Percentiles rank a stretch among this genome's conserved stretches.
These are phyloP conservation scores for Drosophila kikkawai DNA, from an alignment of 1,140 invertebrate genomes.

Conservation along the genomic window DNA sequence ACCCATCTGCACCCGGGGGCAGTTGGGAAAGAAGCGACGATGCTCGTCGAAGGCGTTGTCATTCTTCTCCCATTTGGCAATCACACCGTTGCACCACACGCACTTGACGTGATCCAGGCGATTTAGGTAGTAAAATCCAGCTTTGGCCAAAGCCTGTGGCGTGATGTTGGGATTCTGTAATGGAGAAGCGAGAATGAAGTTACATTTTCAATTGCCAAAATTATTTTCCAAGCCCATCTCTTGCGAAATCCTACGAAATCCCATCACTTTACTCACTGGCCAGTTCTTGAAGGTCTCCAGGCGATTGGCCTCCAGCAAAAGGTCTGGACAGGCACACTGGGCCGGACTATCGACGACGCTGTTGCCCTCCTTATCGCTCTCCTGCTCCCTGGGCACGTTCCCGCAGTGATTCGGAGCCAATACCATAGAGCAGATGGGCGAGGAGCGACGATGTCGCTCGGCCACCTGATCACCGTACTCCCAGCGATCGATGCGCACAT, in stretches of 20 bases:
- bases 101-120: constrained; percentile 90
- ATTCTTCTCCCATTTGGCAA: constrained; percentile 89
- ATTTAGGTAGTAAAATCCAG: constrained; percentile 88
- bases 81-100: constrained; percentile 91
- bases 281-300: constrained; percentile 88
- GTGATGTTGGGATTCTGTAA: constrained; percentile 85
- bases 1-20: constrained; percentile 86
- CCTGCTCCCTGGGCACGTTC: constrained; percentile 86
- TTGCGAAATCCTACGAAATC: background rate
- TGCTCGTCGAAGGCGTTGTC: constrained; percentile 93
- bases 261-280: constrained; percentile 86
- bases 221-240: background rate
- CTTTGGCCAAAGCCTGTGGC: constrained; percentile 90
- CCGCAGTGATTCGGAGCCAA: constrained; percentile 86
- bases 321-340: constrained; percentile 53
- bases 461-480: constrained; percentile 89
- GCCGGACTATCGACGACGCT: constrained; percentile 45
- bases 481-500: constrained; percentile 90
- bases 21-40: constrained; percentile 89
- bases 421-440: constrained; percentile 91
- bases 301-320: constrained; percentile 73
- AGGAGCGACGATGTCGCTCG: constrained; percentile 83
- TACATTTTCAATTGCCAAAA: too few species aligned
- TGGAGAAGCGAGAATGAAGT: background rate
- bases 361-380: constrained; percentile 61